These are phyloP conservation scores for Holocentrus rufus DNA, from an alignment of 2,797 vertebrate species.

Conservation along the genomic window DNA sequence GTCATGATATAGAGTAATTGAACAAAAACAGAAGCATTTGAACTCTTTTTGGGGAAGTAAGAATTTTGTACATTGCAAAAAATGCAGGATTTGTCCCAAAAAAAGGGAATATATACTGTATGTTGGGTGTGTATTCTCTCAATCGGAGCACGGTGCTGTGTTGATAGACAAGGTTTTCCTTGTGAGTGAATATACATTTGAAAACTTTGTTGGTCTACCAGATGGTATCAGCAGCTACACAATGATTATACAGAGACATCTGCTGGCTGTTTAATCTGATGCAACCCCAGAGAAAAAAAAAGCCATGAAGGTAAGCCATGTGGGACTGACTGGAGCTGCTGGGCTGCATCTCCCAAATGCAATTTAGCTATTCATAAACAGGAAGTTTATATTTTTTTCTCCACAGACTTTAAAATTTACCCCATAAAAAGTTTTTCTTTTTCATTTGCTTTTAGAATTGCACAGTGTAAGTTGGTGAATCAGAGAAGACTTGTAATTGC, in stretches of 20 bases:
- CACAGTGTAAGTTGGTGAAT: constrained; percentile 25
- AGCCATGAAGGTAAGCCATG: constrained; percentile 29
- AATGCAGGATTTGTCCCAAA: neutral
- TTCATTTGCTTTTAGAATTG: constrained; percentile 17
- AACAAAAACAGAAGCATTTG: constrained; percentile 27
- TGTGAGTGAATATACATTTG: neutral
- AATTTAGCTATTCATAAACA: neutral
- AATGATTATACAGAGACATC: constrained; percentile 65
- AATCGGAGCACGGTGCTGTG: neutral
- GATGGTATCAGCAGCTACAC: constrained; percentile 22
- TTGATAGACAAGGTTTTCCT: neutral
- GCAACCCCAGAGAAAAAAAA: constrained; percentile 19
- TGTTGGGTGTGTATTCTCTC: constrained; percentile 13
- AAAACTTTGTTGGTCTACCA: constrained; percentile 2
- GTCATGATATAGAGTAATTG: neutral
- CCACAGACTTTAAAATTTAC: neutral
- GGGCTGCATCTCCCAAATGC: constrained; percentile 7
- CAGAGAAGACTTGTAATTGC: constrained; percentile 3
- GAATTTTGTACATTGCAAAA: neutral
- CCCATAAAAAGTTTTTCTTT: neutral
- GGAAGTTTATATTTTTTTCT: neutral
- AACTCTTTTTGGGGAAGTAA: constrained; percentile 1
- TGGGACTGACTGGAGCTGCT: constrained; percentile 29
- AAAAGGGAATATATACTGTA: neutral
- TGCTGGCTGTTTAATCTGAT: constrained; percentile 57